Base-by-base conservation (phyloP, 2,113 vertebrate genomes). In the Enhydra lutris region DNA sequence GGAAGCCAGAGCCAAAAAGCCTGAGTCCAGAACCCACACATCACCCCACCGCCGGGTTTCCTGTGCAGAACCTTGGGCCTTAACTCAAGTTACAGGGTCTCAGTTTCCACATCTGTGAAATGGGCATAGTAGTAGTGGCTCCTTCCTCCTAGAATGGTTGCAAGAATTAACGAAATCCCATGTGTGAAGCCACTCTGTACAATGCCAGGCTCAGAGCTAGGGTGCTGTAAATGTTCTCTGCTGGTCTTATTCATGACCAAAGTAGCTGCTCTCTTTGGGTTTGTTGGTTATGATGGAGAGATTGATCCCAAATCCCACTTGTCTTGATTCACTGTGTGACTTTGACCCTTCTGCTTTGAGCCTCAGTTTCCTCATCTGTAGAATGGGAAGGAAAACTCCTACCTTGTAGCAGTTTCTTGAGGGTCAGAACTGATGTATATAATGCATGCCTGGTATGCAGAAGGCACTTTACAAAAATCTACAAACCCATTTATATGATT, bases 361-460 rank as follows among this genome's bases (percentile, higher is more conserved):
- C 39, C 39, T 94, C 81, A 7, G 69, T 59, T 82, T 92, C 21
- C 59, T 82, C 69, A 8, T 21, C 63, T 52, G 39, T n/a, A 63
- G 90, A 92, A 89, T 36, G 20, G n/a, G 34, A 36, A 81, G 50
- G n/a, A 55, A 83, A 95, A 67, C 23, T 21, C 12, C 26, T 79
- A 11, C 9, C 45, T 18, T 31, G 34, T 20, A 67, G 29, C 20
- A 42, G 14, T 24, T 61, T 20, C 20, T 15, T 7, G 61, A 47
- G 24, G 13, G 10, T 78, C 26, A 65, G 23, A 76, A 34, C n/a
- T 55, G 26, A n/a, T 7, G 2, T 4, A 1, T 2, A 17, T 0
- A 21, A 13, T 20, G 6, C 0, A 0, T 12, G 50, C 18, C 59
- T 42, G 74, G 36, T 21, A 3, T 0, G 0, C n/a, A 20, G n/a